A percentile compares a stretch with the other conserved stretches of the same genome.
Evolutionary conservation across 2,888 invertebrate species (phyloP).

Genomic region (Zele albiditarsus): DNA sequence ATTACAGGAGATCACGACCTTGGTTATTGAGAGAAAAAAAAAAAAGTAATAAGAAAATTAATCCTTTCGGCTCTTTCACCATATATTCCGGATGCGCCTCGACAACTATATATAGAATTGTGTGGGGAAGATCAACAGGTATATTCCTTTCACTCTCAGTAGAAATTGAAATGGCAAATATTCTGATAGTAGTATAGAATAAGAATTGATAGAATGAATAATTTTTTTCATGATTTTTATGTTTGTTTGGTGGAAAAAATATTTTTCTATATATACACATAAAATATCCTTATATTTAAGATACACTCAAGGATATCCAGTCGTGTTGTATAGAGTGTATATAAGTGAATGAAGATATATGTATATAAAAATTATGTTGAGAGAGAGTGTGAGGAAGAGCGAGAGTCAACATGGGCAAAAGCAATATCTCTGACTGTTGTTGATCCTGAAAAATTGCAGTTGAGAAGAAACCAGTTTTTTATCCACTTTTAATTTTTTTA

Average conservation of each 20-base stretch:
- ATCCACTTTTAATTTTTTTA: no score
- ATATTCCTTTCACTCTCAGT: not conserved
- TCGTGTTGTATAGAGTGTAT: not conserved
- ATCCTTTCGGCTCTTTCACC: not conserved
- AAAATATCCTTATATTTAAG: not conserved
- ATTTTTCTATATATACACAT: not conserved
- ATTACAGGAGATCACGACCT: not conserved
- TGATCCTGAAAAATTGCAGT: slow-evolving; percentile 1
- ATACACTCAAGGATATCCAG: not conserved
- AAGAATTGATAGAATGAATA: not conserved
- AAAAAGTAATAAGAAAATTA: not conserved
- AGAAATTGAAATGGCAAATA: not conserved
- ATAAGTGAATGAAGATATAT: not conserved
- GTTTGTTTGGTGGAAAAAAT: not conserved
- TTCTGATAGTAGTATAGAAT: not conserved
- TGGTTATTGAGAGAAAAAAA: not conserved
- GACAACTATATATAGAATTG: not conserved
- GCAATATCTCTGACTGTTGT: not conserved
- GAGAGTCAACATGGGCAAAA: not conserved
- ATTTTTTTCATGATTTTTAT: not conserved
- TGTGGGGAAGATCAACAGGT: not conserved
- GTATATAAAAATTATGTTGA: not conserved
- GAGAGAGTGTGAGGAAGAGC: not conserved
- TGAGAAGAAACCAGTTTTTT: not conserved
- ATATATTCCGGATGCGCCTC: not conserved